A percentile compares a stretch with the other conserved stretches of the same genome.
Conservation (phyloP, 2,113 vertebrate genomes). For the Phylloscopus whistleri region DNA sequence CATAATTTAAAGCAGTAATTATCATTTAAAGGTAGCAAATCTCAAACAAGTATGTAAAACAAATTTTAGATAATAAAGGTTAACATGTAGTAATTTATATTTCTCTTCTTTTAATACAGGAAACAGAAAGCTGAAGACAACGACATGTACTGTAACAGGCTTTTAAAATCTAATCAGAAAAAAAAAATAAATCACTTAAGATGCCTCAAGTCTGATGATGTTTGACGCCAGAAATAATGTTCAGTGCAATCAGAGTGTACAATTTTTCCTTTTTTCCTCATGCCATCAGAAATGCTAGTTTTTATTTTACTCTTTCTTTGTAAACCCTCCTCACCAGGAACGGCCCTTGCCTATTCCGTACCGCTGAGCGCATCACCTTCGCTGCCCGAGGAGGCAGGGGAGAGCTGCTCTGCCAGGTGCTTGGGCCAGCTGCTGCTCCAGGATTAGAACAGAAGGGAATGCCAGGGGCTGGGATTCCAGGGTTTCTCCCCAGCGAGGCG, state of each 20-base stretch:
- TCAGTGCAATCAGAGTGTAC: slow-evolving; percentile 86
- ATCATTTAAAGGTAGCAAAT: background rate
- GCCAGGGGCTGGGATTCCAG: background rate
- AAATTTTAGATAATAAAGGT: background rate
- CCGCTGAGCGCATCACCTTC: background rate
- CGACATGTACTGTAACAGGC: slow-evolving; percentile 68
- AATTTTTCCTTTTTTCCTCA: slow-evolving; percentile 81
- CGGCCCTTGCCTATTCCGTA: background rate
- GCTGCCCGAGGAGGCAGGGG: slow-evolving; percentile 30
- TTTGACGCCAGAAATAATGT: slow-evolving; percentile 85
- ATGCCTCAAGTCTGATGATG: slow-evolving; percentile 82
- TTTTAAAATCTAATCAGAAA: slow-evolving; percentile 74
- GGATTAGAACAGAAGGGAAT: slow-evolving; percentile 18
- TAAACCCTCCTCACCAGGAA: slow-evolving; percentile 40
- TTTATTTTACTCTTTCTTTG: slow-evolving; percentile 70
- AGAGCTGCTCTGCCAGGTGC: background rate
- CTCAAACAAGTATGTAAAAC: background rate
- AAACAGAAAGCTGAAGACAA: slow-evolving; percentile 93
- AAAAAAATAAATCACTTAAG: slow-evolving; percentile 73
- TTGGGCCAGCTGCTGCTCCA: slow-evolving; percentile 54
- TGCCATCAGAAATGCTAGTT: slow-evolving; percentile 69
- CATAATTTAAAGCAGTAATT: background rate
- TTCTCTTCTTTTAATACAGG: slow-evolving; percentile 72
- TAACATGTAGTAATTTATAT: background rate
- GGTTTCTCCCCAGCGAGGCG: background rate